phyloP scores from a whole-genome alignment of 2,797 vertebrate genomes.

The Peromyscus eremicus region DNA sequence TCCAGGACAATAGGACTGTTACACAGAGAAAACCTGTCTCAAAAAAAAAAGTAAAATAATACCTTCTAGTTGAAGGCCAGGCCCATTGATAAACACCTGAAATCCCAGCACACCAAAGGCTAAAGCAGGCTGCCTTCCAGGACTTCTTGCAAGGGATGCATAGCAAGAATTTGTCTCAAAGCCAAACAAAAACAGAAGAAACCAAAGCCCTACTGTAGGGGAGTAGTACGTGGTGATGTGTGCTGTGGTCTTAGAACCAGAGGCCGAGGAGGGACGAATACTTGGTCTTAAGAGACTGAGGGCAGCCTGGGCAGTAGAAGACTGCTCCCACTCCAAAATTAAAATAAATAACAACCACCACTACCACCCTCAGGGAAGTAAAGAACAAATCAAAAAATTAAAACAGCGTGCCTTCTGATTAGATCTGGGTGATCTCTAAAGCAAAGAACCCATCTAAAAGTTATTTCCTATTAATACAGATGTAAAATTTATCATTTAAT shows the following conservation, averaged over 20 bases:
- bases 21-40: too few relatives aligned
- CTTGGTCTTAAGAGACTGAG: background rate
- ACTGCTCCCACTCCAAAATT: background rate
- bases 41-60: background rate
- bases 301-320: background rate
- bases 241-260: background rate
- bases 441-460: background rate
- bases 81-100: background rate
- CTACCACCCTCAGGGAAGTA: background rate
- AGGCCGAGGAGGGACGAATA: background rate
- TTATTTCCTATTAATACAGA: background rate
- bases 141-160: background rate
- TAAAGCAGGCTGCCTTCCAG: background rate
- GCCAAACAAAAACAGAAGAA: background rate
- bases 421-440: conserved; percentile 35
- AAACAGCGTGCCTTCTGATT: background rate
- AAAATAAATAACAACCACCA: conserved; percentile 44
- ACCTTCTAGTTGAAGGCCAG: background rate
- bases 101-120: background rate
- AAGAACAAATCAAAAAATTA: background rate
- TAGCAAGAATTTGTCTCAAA: background rate
- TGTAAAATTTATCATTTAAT: background rate
- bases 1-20: too few relatives aligned
- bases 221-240: too few relatives aligned
- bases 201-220: background rate